Conservation (phyloP, 2,888 invertebrate genomes). For the Pegoplata infirma region DNA sequence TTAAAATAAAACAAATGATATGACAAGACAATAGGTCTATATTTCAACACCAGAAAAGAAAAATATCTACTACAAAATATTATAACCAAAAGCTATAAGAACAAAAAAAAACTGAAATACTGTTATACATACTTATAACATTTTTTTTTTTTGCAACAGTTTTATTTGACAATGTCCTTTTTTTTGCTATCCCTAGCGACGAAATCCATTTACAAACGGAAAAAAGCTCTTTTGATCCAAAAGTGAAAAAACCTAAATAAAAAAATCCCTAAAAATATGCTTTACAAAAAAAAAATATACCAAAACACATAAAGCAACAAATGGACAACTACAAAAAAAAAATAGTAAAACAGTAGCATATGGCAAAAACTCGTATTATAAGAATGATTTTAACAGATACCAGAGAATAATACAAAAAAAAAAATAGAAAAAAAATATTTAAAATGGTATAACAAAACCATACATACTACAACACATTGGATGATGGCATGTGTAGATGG, state of each 20-base stretch:
- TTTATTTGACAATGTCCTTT: slow-evolving; percentile 37
- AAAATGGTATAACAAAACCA: slow-evolving; percentile 38
- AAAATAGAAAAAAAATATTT: slow-evolving; percentile 11
- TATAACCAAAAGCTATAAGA: slow-evolving; percentile 5
- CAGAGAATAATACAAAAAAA: slow-evolving; percentile 1
- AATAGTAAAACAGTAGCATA: slow-evolving; percentile 24
- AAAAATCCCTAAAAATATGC: slow-evolving; percentile 30
- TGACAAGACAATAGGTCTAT: slow-evolving; percentile 15
- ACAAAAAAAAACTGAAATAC: slow-evolving; percentile 21
- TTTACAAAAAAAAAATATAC: slow-evolving; percentile 26
- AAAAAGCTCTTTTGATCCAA: slow-evolving; percentile 12
- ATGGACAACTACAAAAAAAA: background rate
- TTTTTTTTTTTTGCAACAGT: slow-evolving; percentile 18
- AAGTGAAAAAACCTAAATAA: background rate
- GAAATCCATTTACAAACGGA: slow-evolving; percentile 37
- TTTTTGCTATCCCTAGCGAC: slow-evolving; percentile 2
- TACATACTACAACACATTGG: slow-evolving; percentile 14
- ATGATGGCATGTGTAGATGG: slow-evolving; percentile 34
- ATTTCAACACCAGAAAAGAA: slow-evolving; percentile 10
- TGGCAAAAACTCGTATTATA: background rate
- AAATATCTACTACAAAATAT: slow-evolving; percentile 14
- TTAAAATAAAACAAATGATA: slow-evolving; percentile 2
- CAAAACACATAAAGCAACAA: slow-evolving; percentile 4
- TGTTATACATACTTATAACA: no score
- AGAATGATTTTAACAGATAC: background rate